A percentile compares a stretch with the other conserved stretches of the same genome.
Conservation (phyloP, 2,113 vertebrate species). For the Phrynosoma blainvillii region DNA sequence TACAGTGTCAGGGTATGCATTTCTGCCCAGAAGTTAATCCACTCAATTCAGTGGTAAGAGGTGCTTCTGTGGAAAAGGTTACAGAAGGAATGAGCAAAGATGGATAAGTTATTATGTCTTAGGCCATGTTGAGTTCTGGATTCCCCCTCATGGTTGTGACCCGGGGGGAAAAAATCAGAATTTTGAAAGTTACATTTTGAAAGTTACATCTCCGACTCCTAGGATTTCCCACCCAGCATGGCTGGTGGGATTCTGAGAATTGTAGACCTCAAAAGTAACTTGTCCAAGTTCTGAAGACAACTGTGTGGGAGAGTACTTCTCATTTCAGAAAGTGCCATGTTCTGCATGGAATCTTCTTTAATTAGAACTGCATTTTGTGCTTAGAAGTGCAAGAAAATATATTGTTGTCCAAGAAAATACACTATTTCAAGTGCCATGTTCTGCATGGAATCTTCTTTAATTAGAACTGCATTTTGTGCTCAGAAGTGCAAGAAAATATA, state of each 20-base stretch:
- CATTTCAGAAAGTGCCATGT: background rate
- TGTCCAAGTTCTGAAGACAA: too few species aligned
- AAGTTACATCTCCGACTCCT: too few species aligned
- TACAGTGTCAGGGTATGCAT: background rate
- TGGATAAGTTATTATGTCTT: background rate
- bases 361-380: background rate
- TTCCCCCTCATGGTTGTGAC: background rate
- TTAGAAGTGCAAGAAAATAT: background rate
- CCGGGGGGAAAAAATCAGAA: background rate
- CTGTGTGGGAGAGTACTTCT: background rate
- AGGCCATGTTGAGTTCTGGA: background rate
- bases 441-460: background rate
- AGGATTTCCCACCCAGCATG: too few species aligned
- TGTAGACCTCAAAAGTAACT: too few species aligned
- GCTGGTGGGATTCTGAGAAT: too few species aligned
- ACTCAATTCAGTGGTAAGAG: background rate
- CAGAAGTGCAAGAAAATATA: background rate
- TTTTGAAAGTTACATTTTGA: too few species aligned
- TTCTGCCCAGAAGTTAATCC: background rate
- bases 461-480: background rate
- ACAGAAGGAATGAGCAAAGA: background rate
- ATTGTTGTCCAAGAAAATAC: background rate
- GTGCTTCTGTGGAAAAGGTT: background rate
- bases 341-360: background rate
- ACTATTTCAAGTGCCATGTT: constrained; percentile 14